Evolutionary conservation across 2,888 invertebrate species (phyloP).

Genomic region (Iselma pallidipennis): DNA sequence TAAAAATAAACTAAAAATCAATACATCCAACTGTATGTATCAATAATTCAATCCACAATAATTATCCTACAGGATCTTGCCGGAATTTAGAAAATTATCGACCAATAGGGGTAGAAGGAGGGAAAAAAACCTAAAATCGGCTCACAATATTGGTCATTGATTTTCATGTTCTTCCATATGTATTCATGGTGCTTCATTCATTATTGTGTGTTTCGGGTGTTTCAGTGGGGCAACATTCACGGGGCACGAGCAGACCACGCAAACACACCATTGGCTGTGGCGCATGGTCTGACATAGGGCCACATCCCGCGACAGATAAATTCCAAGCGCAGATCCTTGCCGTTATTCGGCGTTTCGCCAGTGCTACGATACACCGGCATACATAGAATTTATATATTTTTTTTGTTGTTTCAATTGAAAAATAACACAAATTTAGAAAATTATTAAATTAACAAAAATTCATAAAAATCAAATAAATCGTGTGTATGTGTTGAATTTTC

Average conservation of each 20-base stretch:
- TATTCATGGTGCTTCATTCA: not conserved
- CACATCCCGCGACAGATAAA: slow-evolving; percentile 61
- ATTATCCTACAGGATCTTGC: too few relatives aligned
- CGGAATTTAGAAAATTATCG: too few relatives aligned
- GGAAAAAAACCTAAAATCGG: too few relatives aligned
- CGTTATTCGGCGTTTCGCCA: slow-evolving; percentile 28
- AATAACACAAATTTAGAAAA: not conserved
- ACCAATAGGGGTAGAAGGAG: too few relatives aligned
- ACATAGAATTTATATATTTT: slow-evolving; percentile 9
- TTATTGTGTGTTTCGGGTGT: slow-evolving; percentile 2
- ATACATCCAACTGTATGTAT: too few relatives aligned
- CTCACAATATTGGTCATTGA: too few relatives aligned
- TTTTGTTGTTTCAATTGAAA: not conserved
- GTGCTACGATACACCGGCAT: slow-evolving; percentile 6
- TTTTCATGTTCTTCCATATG: too few relatives aligned
- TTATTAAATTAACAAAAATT: not conserved
- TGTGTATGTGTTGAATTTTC: slow-evolving; percentile 2
- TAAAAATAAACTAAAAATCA: too few relatives aligned
- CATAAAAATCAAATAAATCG: not conserved
- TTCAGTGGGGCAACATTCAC: slow-evolving; percentile 38
- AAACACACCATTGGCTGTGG: slow-evolving; percentile 64
- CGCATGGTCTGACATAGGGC: slow-evolving; percentile 79
- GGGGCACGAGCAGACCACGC: slow-evolving; percentile 50
- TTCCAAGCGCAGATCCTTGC: slow-evolving; percentile 41
- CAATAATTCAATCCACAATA: too few relatives aligned